phyloP scores from a whole-genome alignment of 2,113 vertebrate genomes.

The Tor tambroides region DNA sequence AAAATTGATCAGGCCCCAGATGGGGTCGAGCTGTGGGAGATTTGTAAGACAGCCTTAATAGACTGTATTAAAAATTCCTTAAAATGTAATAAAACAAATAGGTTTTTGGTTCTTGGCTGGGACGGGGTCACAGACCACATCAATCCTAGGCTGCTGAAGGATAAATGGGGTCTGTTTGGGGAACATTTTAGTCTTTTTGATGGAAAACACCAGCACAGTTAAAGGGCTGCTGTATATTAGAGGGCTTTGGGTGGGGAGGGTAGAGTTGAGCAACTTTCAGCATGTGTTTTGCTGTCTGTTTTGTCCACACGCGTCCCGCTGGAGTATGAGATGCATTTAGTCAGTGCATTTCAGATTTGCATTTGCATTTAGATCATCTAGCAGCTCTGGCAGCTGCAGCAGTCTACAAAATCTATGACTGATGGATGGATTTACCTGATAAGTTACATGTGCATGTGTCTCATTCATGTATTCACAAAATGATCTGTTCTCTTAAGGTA shows the following conservation, averaged over 20 bases:
- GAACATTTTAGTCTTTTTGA: slow-evolving; percentile 76
- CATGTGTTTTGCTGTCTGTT: not conserved
- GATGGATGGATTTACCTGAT: slow-evolving; percentile 25
- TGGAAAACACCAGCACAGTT: slow-evolving; percentile 74
- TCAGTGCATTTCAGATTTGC: slow-evolving; percentile 17
- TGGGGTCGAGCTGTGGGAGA: slow-evolving; percentile 92
- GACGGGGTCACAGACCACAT: slow-evolving; percentile 69
- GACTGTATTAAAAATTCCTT: slow-evolving; percentile 99
- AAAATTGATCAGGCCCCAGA: slow-evolving; percentile 99
- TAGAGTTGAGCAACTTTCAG: slow-evolving; percentile 13
- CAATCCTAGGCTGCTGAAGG: slow-evolving; percentile 71
- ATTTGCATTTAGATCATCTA: slow-evolving; percentile 43
- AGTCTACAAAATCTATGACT: slow-evolving; percentile 9
- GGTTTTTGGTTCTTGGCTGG: slow-evolving; percentile 65
- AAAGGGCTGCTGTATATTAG: slow-evolving; percentile 75
- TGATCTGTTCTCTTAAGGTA: not conserved
- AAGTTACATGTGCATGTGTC: not conserved
- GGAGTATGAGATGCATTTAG: slow-evolving; percentile 4
- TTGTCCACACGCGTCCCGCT: not conserved
- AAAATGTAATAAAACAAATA: slow-evolving; percentile 85
- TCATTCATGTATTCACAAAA: not conserved
- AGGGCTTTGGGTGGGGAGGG: slow-evolving; percentile 57
- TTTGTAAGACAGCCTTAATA: slow-evolving; percentile 99
- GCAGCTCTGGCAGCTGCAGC: not conserved
- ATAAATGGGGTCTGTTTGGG: slow-evolving; percentile 72